Evolutionary conservation across 2,113 vertebrate species (phyloP).

Genomic region (Nycticorax nycticorax): DNA sequence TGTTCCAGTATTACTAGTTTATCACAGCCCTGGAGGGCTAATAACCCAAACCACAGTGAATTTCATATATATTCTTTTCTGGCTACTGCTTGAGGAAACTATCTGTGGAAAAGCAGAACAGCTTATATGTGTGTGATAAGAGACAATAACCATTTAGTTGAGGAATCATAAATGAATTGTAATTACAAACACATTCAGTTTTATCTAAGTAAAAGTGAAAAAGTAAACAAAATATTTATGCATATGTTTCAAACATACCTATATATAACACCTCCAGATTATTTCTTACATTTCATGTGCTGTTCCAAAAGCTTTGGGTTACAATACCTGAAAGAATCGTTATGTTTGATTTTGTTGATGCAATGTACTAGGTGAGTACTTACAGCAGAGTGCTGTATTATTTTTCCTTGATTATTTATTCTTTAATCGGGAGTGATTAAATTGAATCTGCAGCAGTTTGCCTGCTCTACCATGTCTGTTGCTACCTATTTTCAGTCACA

Average conservation of each 20-base stretch:
- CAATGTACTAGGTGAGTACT: neutral
- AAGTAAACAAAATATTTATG: neutral
- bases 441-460: neutral
- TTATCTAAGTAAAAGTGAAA: neutral
- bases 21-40: neutral
- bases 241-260: neutral
- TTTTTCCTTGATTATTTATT: neutral
- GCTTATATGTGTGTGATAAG: neutral
- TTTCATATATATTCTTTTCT: neutral
- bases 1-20: neutral
- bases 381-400: neutral
- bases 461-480: neutral
- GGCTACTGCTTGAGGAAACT: neutral
- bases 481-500: neutral
- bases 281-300: neutral
- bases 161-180: neutral
- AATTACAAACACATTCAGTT: neutral
- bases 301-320: neutral
- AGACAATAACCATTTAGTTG: neutral
- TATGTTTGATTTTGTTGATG: neutral
- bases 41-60: neutral
- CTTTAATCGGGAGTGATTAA: neutral
- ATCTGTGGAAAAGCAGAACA: neutral
- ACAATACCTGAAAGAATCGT: neutral
- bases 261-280: neutral